These are phyloP conservation scores for Gymnobelideus leadbeateri DNA, from an alignment of 2,113 vertebrate species.

Conservation along the genomic window DNA sequence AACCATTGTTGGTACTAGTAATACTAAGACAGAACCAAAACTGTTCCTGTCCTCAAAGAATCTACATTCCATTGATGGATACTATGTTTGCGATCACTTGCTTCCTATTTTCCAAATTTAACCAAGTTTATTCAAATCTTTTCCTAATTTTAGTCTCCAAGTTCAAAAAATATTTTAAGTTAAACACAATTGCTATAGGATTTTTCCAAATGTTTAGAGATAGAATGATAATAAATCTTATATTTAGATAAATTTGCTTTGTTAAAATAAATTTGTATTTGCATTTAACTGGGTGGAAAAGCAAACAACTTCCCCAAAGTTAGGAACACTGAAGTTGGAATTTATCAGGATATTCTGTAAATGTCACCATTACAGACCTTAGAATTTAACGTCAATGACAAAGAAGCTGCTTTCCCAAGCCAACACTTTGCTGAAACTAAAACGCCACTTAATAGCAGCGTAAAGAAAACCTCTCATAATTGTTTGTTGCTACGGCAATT, in stretches of 20 bases:
- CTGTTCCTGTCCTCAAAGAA: not conserved
- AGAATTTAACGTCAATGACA: not conserved
- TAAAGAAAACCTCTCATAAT: not conserved
- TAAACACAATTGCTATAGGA: not conserved
- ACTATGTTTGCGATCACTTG: not conserved
- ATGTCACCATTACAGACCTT: not conserved
- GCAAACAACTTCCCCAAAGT: not conserved
- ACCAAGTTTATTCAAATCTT: not conserved
- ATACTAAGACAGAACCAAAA: not conserved
- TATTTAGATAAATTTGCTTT: not conserved
- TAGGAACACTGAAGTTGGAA: not conserved
- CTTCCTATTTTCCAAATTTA: not conserved
- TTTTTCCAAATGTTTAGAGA: not conserved
- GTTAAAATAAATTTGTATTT: too few species aligned
- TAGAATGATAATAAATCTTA: not conserved
- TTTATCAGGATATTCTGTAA: not conserved
- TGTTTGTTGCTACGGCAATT: not conserved
- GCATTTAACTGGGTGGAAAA: not conserved
- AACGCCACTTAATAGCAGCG: not conserved
- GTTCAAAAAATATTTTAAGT: not conserved
- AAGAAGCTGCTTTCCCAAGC: not conserved
- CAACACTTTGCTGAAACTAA: not conserved
- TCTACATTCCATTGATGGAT: not conserved
- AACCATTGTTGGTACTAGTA: not conserved
- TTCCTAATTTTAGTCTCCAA: not conserved